phyloP scores from a whole-genome alignment of 2,797 vertebrate species.

The Oceanodroma leucorhoa region DNA sequence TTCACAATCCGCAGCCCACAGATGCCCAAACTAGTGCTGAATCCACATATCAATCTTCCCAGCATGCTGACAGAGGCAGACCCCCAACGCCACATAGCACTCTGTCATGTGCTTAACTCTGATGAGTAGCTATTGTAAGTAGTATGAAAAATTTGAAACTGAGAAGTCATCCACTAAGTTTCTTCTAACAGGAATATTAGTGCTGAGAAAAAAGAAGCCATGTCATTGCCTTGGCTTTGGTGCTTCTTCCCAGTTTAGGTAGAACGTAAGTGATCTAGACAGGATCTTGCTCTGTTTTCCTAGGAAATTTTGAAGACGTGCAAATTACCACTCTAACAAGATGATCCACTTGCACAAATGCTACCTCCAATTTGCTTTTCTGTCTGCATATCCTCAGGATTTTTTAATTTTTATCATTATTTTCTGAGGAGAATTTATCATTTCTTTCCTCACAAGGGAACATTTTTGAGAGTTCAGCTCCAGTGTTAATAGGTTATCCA shows the following conservation, averaged over 20 bases:
- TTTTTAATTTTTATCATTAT: neutral
- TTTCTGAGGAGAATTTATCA: neutral
- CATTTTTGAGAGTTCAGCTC: neutral
- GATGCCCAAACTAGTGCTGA: neutral
- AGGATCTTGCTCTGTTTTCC: neutral
- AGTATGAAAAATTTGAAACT: neutral
- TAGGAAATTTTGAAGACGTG: neutral
- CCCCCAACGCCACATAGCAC: neutral
- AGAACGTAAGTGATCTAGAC: neutral
- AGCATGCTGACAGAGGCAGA: neutral
- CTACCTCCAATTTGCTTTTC: neutral
- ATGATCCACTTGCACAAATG: neutral
- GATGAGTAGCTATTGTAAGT: neutral
- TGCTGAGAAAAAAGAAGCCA: neutral
- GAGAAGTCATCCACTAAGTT: neutral
- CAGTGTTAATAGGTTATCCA: neutral
- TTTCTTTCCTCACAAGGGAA: neutral
- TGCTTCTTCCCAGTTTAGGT: neutral
- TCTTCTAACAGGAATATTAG: neutral
- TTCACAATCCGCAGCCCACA: neutral
- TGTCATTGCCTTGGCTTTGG: neutral
- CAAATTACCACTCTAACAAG: neutral
- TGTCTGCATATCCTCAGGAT: neutral
- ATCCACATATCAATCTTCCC: neutral
- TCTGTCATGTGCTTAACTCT: neutral